Base-by-base conservation (phyloP, 2,888 invertebrate genomes). In the Acrobeloides nanus region DNA sequence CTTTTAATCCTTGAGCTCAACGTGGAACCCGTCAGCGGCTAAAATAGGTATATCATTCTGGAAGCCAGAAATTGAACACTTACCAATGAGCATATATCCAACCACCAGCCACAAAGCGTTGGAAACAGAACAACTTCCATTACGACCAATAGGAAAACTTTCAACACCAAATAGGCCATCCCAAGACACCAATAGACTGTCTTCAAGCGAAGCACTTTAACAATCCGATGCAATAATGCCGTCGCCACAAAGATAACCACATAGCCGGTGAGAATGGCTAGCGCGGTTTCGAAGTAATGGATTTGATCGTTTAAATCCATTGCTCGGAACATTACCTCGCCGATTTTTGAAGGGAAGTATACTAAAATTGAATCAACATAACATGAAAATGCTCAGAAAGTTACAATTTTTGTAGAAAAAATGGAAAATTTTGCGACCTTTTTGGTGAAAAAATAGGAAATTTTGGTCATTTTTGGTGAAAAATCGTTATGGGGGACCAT, bases 61-160 rank as follows among this genome's bases (percentile, higher is more conserved):
- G 12, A 12, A 12, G 31, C 8, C 21, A 21, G 20, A 23, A 20
- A 0, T n/a, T 34, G 6, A 4, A 51, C 15, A 63, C 74, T 65
- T 61, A 78, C 78, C 61, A 97, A 77, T 0, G 95, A 93, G 74
- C 97, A 97, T 48, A 97, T 86, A 74, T 97, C 97, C 51, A 97
- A 79, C 95, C 97, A 97, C 89, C 93, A 95, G 7, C 97, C 97
- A 72, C 93, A 95, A 17, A 95, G 84, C 4, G 95, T 78, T 0
- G 97, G 97, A 64, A 97, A 83, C 1, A 95, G 85, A 3, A 95
- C 93, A 53, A 97, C 89, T 80, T 97, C 97, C 23, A 93, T 86
- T 29, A 95, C 89, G 4, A 92, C 88, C 23, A 97, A 79, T 53
- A 97, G 79, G 1, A 92, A 92, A 4, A 72, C 93, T 76, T 87